A percentile compares a stretch with the other conserved stretches of the same genome.
These are phyloP conservation scores for Callitettix versicolor DNA, from an alignment of 1,140 invertebrate genomes.

Conservation along the genomic window DNA sequence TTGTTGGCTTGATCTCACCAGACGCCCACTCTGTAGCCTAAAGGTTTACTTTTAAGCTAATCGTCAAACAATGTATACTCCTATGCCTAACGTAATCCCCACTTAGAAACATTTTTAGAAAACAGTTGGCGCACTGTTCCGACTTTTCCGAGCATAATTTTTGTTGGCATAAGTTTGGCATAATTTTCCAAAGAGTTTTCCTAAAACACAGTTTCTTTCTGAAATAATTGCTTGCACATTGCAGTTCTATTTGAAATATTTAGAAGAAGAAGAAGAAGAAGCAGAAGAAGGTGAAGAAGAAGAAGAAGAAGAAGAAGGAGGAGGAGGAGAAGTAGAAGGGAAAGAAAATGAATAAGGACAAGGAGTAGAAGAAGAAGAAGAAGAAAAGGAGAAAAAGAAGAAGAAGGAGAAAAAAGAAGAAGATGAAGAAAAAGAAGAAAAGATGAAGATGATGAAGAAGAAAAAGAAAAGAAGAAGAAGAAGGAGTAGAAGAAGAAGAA, in stretches of 20 bases:
- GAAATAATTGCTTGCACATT: not conserved
- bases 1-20: not conserved
- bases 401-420: not conserved
- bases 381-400: not conserved
- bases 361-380: slow-evolving; percentile 1
- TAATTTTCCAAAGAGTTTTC: not conserved
- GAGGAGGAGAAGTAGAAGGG: not conserved
- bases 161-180: too few species aligned
- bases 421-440: too few species aligned
- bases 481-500: too few species aligned
- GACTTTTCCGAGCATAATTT: too few species aligned
- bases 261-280: not conserved
- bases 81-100: too few species aligned
- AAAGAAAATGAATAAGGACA: not conserved
- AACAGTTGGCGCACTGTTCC: too few species aligned
- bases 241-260: not conserved
- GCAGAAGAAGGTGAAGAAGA: too few species aligned
- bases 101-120: too few species aligned
- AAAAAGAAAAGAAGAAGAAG: not conserved
- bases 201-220: not conserved
- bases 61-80: too few species aligned
- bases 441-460: not conserved
- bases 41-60: not conserved
- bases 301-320: not conserved
- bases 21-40: not conserved